phyloP scores from a whole-genome alignment of 2,113 vertebrate genomes.

The Cephalopholis sonnerati region DNA sequence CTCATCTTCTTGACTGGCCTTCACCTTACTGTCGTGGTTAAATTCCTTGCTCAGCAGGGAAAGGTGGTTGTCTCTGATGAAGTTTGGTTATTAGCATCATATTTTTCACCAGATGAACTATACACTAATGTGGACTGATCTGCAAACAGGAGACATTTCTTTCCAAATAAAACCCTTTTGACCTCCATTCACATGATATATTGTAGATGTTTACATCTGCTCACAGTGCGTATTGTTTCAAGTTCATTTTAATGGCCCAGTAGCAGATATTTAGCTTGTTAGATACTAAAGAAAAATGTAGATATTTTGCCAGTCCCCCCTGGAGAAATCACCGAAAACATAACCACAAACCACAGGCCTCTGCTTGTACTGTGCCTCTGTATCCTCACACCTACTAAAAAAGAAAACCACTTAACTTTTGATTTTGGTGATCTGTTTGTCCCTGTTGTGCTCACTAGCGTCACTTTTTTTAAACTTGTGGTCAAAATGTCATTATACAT shows the following conservation, averaged over 20 bases:
- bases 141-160: neutral
- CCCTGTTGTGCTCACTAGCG: conserved; percentile 21
- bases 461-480: neutral
- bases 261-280: conserved; percentile 15
- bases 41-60: neutral
- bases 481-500: conserved; percentile 30
- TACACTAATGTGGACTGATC: neutral
- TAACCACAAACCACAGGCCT: neutral
- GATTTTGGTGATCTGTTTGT: conserved; percentile 24
- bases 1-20: too few species aligned
- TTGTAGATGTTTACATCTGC: conserved; percentile 7
- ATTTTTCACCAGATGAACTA: neutral
- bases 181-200: conserved; percentile 12
- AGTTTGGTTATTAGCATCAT: conserved; percentile 10
- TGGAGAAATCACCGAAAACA: conserved; percentile 30
- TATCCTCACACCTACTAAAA: conserved; percentile 5
- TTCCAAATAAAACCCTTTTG: conserved; percentile 8
- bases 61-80: neutral
- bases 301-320: neutral
- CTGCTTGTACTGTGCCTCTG: neutral
- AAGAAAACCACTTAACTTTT: neutral
- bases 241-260: neutral
- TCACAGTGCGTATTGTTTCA: neutral
- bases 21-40: neutral
- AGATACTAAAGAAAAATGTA: neutral